Evolutionary conservation across 1,140 invertebrate genomes (phyloP), one percentile per base, ranked within the genome.

Genomic region (Saccostrea glomerata): DNA sequence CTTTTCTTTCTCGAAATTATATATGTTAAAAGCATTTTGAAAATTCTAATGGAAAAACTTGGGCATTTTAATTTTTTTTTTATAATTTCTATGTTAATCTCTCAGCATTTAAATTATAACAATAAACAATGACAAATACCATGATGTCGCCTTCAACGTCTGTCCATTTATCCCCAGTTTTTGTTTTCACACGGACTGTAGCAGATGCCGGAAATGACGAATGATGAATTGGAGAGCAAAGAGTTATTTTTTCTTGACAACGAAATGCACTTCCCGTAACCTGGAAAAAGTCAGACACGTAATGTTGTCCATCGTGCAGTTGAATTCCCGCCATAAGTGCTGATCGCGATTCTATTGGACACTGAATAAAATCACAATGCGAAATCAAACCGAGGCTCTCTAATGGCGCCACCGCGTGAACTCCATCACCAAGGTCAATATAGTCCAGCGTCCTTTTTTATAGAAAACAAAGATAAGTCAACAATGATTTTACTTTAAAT

Each of bases 121-220:
- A 86, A 54, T 77, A 40, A 82, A 90, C 88, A 36, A 36, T 36
- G 30, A 36, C 30, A 36, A 0, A 87, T 84, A 92, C 91, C 20
- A 89, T 89, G 47, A 90, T 63, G 25, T 84, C 88, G 3, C 89
- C 91, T 30, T 66, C 83, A 4, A 89, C 86, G 47, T 92, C 91
- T 2, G 87, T 84, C 91, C 91, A 92, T 82, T 90, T 90, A 4
- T 88, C 88, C 30, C 91, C 91, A 17, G 88, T 88, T 85, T 92
- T 92, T 0, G 90, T 85, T 88, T 92, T 92, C 0, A 92, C 89
- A 58, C 90, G 90, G 15, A 91, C 88, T 15, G 89, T 85, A 9
- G 89, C 90, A 4, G 90, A 87, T 13, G 90, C 86, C 6, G 91
- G 91, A 58, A 90, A 88, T 6, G 88, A 82, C 11, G 82, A 82